Percentiles rank a stretch among this genome's conserved stretches.
Evolutionary conservation across 2,797 vertebrate genomes (phyloP).

Genomic region (Cyclura pinguis): DNA sequence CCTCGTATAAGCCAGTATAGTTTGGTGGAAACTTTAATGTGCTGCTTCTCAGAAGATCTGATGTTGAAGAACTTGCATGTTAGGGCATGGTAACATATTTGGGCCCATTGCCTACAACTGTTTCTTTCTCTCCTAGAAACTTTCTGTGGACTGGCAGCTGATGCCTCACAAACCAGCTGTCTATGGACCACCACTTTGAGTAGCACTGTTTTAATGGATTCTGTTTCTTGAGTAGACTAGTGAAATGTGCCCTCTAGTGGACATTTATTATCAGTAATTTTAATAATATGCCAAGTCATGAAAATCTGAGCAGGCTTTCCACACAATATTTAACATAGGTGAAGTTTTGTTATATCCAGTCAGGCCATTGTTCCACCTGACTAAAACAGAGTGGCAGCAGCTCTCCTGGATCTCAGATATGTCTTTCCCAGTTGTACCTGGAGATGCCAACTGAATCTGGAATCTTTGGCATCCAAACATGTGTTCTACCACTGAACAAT

Average conservation of each 20-base stretch:
- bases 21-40: background rate
- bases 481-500: background rate
- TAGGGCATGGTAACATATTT: no score
- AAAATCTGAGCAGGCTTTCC: background rate
- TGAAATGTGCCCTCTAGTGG: constrained; percentile 45
- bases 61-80: no score
- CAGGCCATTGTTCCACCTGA: background rate
- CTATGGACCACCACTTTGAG: no score
- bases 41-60: no score
- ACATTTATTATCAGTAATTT: background rate
- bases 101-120: no score
- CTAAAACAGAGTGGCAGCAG: background rate
- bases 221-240: background rate
- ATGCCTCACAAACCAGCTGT: no score
- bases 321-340: background rate
- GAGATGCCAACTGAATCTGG: background rate
- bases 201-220: background rate
- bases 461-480: background rate
- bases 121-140: no score
- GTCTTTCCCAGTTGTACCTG: background rate
- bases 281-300: background rate
- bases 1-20: background rate
- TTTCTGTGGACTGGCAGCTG: no score
- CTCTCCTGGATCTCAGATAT: no score
- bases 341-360: background rate